A percentile compares a stretch with the other conserved stretches of the same genome.
Conservation (phyloP, 1,140 invertebrate species). For the Cyclargus thomasi region DNA sequence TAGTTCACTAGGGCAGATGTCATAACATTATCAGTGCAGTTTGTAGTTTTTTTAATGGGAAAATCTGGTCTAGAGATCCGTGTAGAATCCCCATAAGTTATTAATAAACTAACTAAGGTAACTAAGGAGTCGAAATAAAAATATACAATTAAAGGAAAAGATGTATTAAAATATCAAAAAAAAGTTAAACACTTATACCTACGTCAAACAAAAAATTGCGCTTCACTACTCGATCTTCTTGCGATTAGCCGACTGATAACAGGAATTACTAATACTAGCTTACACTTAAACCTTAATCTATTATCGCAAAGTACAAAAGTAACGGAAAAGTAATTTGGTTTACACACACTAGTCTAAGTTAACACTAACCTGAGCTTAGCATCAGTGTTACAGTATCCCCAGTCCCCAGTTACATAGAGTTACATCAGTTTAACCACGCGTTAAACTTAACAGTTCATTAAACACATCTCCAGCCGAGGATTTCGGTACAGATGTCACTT, state of each 20-base stretch:
- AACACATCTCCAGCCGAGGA: constrained; percentile 9
- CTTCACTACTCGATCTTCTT: constrained; percentile 16
- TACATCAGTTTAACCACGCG: not conserved
- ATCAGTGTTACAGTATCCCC: constrained; percentile 6
- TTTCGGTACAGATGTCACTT: constrained; percentile 7
- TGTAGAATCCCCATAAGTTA: too few relatives aligned
- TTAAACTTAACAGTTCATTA: not conserved
- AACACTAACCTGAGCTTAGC: not conserved
- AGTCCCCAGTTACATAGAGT: not conserved
- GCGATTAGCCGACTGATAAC: constrained; percentile 36
- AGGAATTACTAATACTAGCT: constrained; percentile 36
- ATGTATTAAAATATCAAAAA: constrained; percentile 19
- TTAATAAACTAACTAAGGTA: too few relatives aligned
- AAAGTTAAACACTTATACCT: constrained; percentile 16
- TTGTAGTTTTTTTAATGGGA: too few relatives aligned
- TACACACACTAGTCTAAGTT: constrained; percentile 14
- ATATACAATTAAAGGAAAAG: constrained; percentile 18
- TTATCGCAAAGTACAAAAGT: constrained; percentile 37
- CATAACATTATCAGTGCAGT: too few relatives aligned
- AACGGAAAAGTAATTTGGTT: constrained; percentile 31
- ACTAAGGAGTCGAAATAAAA: constrained; percentile 4
- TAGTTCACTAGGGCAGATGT: too few relatives aligned
- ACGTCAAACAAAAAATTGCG: constrained; percentile 7
- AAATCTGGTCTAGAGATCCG: too few relatives aligned
- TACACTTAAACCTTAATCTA: constrained; percentile 36